Conservation (phyloP, 2,113 vertebrate genomes). For the Callithrix jacchus region DNA sequence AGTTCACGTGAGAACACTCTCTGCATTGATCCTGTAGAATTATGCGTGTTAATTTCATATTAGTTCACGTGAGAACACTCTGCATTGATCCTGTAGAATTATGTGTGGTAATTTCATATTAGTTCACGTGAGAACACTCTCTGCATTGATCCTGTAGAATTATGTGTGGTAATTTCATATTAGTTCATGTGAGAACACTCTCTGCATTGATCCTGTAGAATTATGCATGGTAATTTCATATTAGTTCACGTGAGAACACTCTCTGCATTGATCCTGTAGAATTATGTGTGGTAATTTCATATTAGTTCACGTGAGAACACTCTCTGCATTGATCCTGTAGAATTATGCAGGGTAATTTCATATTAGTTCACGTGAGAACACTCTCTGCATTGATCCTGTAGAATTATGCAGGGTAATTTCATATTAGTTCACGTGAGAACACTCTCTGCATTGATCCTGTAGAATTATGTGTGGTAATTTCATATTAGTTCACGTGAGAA, state of each 20-base stretch:
- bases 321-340: neutral
- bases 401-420: neutral
- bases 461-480: neutral
- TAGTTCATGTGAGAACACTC: no score
- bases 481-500: neutral
- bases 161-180: neutral
- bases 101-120: neutral
- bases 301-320: no score
- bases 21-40: neutral
- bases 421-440: neutral
- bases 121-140: neutral
- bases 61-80: no score
- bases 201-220: neutral
- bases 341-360: neutral
- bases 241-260: no score
- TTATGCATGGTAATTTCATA: neutral
- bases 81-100: neutral
- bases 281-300: neutral
- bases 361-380: neutral
- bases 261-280: neutral
- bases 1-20: neutral
- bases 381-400: neutral
- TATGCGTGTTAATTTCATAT: neutral
- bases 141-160: neutral
- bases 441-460: neutral